Percentiles rank a stretch among this genome's conserved stretches.
These are phyloP conservation scores for Lithophane socia DNA, from an alignment of 2,888 invertebrate species.

Conservation along the genomic window DNA sequence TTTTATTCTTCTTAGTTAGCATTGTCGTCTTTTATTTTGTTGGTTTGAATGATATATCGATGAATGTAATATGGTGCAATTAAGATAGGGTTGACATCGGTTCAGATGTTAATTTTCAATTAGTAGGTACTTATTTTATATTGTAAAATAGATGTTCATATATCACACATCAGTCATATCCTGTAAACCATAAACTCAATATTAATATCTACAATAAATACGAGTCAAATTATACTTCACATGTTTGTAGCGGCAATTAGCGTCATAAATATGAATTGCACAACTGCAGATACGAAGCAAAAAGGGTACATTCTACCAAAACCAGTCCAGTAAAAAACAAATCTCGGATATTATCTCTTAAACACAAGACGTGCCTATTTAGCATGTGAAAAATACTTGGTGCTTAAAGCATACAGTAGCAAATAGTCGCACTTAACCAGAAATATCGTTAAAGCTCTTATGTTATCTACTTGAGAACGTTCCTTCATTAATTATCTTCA, in stretches of 20 bases:
- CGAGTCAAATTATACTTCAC: no score
- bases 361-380: slow-evolving; percentile 78
- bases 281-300: slow-evolving; percentile 29
- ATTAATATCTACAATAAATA: neutral
- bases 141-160: neutral
- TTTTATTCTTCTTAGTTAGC: slow-evolving; percentile 31
- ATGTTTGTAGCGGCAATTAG: slow-evolving; percentile 24
- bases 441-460: slow-evolving; percentile 75
- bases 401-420: slow-evolving; percentile 81
- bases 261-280: slow-evolving; percentile 37
- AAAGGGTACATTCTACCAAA: slow-evolving; percentile 31
- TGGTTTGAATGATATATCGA: slow-evolving; percentile 6
- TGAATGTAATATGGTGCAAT: slow-evolving; percentile 14
- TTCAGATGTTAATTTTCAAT: neutral
- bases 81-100: neutral
- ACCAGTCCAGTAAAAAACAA: slow-evolving; percentile 54
- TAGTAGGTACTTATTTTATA: no score
- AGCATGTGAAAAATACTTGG: slow-evolving; percentile 81
- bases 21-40: slow-evolving; percentile 32
- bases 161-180: neutral
- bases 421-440: slow-evolving; percentile 80
- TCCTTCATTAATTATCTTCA: slow-evolving; percentile 86
- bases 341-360: slow-evolving; percentile 61
- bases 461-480: slow-evolving; percentile 81
- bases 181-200: neutral